phyloP scores from a whole-genome alignment of 2,888 invertebrate genomes.

The Meghimatium bilineatum region DNA sequence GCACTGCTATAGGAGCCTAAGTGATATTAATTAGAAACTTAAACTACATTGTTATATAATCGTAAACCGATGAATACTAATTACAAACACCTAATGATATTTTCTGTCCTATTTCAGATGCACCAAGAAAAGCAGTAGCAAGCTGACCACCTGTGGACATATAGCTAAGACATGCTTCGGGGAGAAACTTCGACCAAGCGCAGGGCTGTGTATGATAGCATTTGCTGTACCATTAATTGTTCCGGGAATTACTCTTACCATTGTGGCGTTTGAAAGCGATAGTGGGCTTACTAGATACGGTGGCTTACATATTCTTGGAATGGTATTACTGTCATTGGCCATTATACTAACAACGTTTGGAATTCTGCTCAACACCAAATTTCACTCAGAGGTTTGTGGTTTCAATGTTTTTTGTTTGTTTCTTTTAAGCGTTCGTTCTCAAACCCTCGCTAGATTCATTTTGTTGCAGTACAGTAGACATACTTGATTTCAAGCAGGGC shows the following conservation, averaged over 20 bases:
- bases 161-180: slow-evolving; percentile 16
- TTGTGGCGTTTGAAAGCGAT: slow-evolving; percentile 58
- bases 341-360: slow-evolving; percentile 47
- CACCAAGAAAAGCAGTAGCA: background rate
- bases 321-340: slow-evolving; percentile 50
- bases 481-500: too few species aligned
- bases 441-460: too few species aligned
- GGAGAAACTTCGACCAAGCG: slow-evolving; percentile 51
- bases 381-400: slow-evolving; percentile 38
- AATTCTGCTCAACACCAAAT: slow-evolving; percentile 45
- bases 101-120: background rate
- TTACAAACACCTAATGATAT: background rate
- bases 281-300: slow-evolving; percentile 55
- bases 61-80: background rate
- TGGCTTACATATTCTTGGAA: slow-evolving; percentile 54
- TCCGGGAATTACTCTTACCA: slow-evolving; percentile 60
- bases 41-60: too few species aligned
- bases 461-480: too few species aligned
- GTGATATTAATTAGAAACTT: too few species aligned
- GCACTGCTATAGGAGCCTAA: too few species aligned
- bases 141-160: background rate
- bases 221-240: slow-evolving; percentile 60
- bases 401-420: background rate
- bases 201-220: slow-evolving; percentile 60
- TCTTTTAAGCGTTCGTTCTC: too few species aligned